Base-by-base conservation (phyloP, 1,140 invertebrate genomes). In the Gonioctena quinquepunctata region DNA sequence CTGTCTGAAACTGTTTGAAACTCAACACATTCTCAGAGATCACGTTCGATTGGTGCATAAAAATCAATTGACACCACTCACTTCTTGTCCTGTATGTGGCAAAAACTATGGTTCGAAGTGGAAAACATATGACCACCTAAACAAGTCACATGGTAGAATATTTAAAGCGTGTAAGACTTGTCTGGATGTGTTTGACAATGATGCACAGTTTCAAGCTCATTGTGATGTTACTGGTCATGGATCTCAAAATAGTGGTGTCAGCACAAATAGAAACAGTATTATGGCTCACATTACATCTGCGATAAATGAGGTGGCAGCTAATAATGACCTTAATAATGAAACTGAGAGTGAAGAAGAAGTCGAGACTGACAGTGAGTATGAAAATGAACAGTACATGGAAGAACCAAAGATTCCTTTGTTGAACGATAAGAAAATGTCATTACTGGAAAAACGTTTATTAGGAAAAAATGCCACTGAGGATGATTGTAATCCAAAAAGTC, bases 121-220 rank as follows among this genome's bases (percentile, higher is more conserved):
- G 85, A 89, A 89, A 74, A 87, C 88, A 0, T 86, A 87, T 16
- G 87, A 89, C 73, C 89, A 90, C 70, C 84, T 88, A n/a, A 87
- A 87, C 66, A 88, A 88, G 67, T 87, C 85, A 28, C 89, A 90
- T 67, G 87, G 87, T 0, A 83, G 86, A 61, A 86, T 87, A 16
- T 89, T 88, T 62, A 84, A 83, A 23, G 87, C 87, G 1, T 90
- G 89, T 68, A 88, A 87, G 75, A 84, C 86, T 4, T 90, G 89
- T 76, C 77, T 89, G 19, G 85, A 87, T 27, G 85, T 89, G 4
- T 89, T 88, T 63, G 85, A 84, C 0, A 84, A 81, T 1, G 85
- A 87, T 66, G 77, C 84, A 3, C 83, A 86, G 28, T 79, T 89
- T 16, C 82, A 85, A 60, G 75, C 80, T 48, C 88, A 89, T 70